phyloP scores from a whole-genome alignment of 1,140 invertebrate genomes.

The Aphaenogaster ashmeadi region DNA sequence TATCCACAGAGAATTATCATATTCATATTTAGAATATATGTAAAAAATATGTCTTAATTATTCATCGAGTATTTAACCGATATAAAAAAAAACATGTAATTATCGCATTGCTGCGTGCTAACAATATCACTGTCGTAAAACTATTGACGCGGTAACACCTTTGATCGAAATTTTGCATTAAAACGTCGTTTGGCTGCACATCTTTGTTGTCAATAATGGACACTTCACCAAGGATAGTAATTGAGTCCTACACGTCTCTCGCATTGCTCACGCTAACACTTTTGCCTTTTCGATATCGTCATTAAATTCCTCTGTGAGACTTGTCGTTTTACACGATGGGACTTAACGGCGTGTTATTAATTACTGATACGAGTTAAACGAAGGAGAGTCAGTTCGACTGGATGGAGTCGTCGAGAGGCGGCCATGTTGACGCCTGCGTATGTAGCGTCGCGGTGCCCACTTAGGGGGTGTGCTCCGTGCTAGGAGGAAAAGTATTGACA shows the following conservation, averaged over 20 bases:
- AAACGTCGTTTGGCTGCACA: background rate
- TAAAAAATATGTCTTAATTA: background rate
- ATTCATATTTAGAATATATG: background rate
- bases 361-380: slow-evolving; percentile 81
- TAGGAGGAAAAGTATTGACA: slow-evolving; percentile 75
- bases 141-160: slow-evolving; percentile 7
- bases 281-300: slow-evolving; percentile 44
- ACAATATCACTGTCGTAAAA: background rate
- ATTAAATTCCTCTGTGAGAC: slow-evolving; percentile 59
- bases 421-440: slow-evolving; percentile 86
- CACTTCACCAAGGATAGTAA: slow-evolving; percentile 66
- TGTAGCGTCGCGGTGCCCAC: slow-evolving; percentile 71
- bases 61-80: background rate
- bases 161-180: background rate
- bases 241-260: slow-evolving; percentile 36
- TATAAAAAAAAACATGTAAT: background rate
- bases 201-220: slow-evolving; percentile 34
- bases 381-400: slow-evolving; percentile 72
- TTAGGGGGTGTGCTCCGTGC: slow-evolving; percentile 77
- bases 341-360: slow-evolving; percentile 80
- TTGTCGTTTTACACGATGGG: slow-evolving; percentile 65
- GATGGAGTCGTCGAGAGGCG: slow-evolving; percentile 78
- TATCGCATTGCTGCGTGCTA: background rate
- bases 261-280: slow-evolving; percentile 33
- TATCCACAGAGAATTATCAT: background rate